phyloP scores from a whole-genome alignment of 2,797 vertebrate genomes.

The Galago senegalensis region DNA sequence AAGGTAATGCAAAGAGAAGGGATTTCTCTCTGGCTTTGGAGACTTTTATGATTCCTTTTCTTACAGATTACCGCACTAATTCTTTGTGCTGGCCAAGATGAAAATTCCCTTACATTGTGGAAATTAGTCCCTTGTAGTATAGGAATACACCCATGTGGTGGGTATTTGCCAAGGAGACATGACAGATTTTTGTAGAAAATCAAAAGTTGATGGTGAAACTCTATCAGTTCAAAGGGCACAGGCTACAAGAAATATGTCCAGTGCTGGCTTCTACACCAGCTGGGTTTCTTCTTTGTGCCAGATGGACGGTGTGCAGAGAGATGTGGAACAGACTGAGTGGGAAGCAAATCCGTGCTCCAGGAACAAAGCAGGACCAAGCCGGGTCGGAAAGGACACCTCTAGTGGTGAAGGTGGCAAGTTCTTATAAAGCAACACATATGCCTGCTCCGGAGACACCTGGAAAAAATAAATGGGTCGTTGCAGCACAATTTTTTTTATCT shows the following conservation, averaged over 20 bases:
- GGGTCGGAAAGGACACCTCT: background rate
- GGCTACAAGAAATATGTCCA: background rate
- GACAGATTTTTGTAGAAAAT: background rate
- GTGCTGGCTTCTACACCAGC: background rate
- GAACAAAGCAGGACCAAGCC: background rate
- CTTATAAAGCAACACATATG: background rate
- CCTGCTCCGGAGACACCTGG: background rate
- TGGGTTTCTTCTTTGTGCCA: background rate
- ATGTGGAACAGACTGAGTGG: background rate
- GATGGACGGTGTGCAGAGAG: background rate
- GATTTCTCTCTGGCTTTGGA: slow-evolving; percentile 45
- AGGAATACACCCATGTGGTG: too few relatives aligned
- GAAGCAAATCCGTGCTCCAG: background rate
- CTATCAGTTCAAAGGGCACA: background rate
- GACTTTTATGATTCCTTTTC: background rate
- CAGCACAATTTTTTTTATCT: background rate
- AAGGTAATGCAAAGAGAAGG: background rate
- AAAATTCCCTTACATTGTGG: background rate
- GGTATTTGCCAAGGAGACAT: background rate
- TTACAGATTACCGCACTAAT: background rate
- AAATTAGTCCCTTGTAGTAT: background rate
- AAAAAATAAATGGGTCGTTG: background rate
- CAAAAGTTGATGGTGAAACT: background rate
- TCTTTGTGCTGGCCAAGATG: background rate
- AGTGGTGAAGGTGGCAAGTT: background rate